Conservation (phyloP, 1,140 invertebrate genomes). For the Zophobas atratus region DNA sequence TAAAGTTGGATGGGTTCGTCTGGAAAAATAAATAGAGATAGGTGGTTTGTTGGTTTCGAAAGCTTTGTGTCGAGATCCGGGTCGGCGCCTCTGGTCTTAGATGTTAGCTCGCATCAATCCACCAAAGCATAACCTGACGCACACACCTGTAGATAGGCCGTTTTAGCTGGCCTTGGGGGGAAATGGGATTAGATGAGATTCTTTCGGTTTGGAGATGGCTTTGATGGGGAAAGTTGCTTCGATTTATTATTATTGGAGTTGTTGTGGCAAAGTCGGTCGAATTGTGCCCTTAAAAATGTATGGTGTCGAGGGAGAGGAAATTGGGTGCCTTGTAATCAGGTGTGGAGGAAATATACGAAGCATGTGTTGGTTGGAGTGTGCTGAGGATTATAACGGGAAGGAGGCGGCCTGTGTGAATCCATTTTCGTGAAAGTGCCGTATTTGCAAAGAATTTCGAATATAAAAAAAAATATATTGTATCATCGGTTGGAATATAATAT, state of each 20-base stretch:
- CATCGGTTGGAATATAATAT: too few species aligned
- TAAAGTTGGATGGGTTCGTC: slow-evolving; percentile 5
- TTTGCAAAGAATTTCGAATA: too few species aligned
- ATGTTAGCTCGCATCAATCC: slow-evolving; percentile 25
- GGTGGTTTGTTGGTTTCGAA: neutral
- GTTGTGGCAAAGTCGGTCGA: too few species aligned
- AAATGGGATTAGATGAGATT: slow-evolving; percentile 21
- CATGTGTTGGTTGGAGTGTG: too few species aligned
- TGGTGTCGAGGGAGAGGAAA: neutral
- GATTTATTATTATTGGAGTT: slow-evolving; percentile 45
- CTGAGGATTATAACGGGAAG: too few species aligned
- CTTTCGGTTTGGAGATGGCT: neutral
- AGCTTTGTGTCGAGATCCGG: neutral
- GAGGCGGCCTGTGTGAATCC: too few species aligned
- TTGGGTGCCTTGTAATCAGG: neutral
- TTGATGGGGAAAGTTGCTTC: slow-evolving; percentile 45
- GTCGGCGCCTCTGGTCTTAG: neutral
- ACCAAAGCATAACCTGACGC: slow-evolving; percentile 1
- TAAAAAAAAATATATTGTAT: too few species aligned
- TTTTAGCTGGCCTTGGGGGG: neutral
- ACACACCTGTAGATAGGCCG: slow-evolving; percentile 28
- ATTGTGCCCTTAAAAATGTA: neutral
- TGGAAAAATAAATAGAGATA: slow-evolving; percentile 12
- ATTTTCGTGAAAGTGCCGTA: too few species aligned
- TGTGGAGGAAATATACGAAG: too few species aligned